Evolutionary conservation across 2,797 vertebrate genomes (phyloP).

Genomic region (Typhlichthys eigenmanni): DNA sequence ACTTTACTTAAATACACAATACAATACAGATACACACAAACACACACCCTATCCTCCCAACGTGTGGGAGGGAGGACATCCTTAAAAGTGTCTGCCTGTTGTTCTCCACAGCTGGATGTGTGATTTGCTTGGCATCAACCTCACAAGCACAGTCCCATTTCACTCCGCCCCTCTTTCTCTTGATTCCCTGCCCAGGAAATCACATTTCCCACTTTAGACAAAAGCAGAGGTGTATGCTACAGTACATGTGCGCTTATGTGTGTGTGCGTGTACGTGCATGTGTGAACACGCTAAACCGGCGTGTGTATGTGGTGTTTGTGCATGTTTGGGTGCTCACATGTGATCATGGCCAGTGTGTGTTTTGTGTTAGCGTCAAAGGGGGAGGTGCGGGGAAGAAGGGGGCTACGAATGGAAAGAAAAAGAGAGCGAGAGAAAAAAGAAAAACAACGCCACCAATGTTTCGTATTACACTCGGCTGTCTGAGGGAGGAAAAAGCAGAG

Average conservation of each 20-base stretch:
- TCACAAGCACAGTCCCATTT: constrained; percentile 30
- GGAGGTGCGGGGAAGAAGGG: constrained; percentile 44
- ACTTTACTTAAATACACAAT: too few species aligned
- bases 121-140: constrained; percentile 59
- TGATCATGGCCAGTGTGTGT: constrained; percentile 35
- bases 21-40: constrained; percentile 4
- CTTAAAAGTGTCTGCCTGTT: constrained; percentile 35
- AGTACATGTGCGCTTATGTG: constrained; percentile 23
- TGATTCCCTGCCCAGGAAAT: constrained; percentile 52
- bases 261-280: constrained; percentile 20
- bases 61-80: constrained; percentile 41
- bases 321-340: constrained; percentile 27
- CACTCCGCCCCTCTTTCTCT: background rate
- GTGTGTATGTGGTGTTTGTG: constrained; percentile 16
- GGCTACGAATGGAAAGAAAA: constrained; percentile 48
- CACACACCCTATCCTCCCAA: constrained; percentile 8
- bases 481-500: constrained; percentile 40
- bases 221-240: constrained; percentile 23
- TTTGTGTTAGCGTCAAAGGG: constrained; percentile 41
- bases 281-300: constrained; percentile 28
- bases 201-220: constrained; percentile 56
- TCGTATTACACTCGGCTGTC: constrained; percentile 73
- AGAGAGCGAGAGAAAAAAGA: background rate
- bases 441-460: constrained; percentile 66
- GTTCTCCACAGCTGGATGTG: constrained; percentile 70